Base-by-base conservation (phyloP, 2,113 vertebrate genomes). In the Actinemys pallida region DNA sequence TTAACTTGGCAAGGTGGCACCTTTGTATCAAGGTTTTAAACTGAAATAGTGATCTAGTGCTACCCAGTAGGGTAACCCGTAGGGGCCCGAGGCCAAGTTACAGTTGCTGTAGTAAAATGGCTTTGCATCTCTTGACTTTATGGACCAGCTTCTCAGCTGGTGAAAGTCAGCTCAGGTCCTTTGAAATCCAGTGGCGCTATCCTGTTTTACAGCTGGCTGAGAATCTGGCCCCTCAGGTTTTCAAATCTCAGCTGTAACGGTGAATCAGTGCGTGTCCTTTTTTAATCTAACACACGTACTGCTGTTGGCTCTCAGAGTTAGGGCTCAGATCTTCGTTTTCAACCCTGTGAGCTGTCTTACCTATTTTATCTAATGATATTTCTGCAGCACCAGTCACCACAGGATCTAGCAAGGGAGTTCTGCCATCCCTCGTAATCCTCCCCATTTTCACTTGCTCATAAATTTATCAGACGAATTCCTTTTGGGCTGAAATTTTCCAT, bases 81-180 rank as follows among this genome's bases (percentile, higher is more conserved):
- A 83, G 86, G 69, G 86, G 59, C 79, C 53, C 65, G 17, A 47
- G 75, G 52, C 81, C 75, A 72, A 42, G 31, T 53, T 53, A 13
- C 0, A 2, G 69, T n/a, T 56, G 24, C 79, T 91, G 24, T 86
- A 20, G 0, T 10, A 45, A 65, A 19, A 14, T 25, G 50, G 62
- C 8, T n/a, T n/a, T 39, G n/a, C 62, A 35, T 80, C 24, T 25
- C 47, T 20, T 2, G 17, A 6, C 10, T 13, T 16, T 1, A 0
- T 22, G 80, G 65, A 25, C 45, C 27, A 53, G 49, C 42, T 10
- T 52, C 42, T 11, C 47, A 17, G 24, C 47, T 53, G 8, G 14
- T 57, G 8, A 47, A 49, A 31, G 9, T 6, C 29, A 72, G 2
- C n/a, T 35, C 31, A 14, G 62, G 47, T 14, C 0, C 0, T 42